phyloP scores from a whole-genome alignment of 2,113 vertebrate species.

The Protobothrops flavoviridis region DNA sequence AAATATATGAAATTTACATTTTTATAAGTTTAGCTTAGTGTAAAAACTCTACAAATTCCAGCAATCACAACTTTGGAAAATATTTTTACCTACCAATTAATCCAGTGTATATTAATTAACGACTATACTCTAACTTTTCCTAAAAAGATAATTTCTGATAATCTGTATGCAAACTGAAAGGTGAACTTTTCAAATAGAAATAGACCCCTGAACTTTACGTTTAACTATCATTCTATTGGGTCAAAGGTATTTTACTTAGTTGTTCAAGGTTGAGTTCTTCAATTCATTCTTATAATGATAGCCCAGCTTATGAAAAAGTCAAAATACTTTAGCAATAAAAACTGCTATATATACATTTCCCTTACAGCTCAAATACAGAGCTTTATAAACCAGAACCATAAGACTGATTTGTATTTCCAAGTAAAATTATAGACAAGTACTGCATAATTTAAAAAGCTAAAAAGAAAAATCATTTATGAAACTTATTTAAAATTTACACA shows the following conservation, averaged over 20 bases:
- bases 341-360: background rate
- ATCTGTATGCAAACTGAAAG: background rate
- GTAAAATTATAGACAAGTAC: background rate
- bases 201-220: background rate
- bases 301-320: background rate
- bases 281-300: background rate
- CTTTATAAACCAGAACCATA: constrained; percentile 14
- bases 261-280: background rate
- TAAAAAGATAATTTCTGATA: background rate
- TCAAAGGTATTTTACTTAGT: background rate
- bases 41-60: background rate
- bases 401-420: background rate
- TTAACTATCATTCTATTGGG: background rate
- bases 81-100: background rate
- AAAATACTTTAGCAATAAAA: background rate
- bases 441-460: constrained; percentile 1
- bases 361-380: background rate
- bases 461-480: background rate
- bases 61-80: background rate
- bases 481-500: constrained; percentile 27
- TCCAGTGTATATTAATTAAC: background rate
- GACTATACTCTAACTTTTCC: background rate
- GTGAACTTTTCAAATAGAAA: background rate
- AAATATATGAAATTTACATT: background rate
- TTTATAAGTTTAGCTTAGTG: background rate